A percentile compares a stretch with the other conserved stretches of the same genome.
Conservation (phyloP, 2,113 vertebrate species). For the Blennius ocellaris region DNA sequence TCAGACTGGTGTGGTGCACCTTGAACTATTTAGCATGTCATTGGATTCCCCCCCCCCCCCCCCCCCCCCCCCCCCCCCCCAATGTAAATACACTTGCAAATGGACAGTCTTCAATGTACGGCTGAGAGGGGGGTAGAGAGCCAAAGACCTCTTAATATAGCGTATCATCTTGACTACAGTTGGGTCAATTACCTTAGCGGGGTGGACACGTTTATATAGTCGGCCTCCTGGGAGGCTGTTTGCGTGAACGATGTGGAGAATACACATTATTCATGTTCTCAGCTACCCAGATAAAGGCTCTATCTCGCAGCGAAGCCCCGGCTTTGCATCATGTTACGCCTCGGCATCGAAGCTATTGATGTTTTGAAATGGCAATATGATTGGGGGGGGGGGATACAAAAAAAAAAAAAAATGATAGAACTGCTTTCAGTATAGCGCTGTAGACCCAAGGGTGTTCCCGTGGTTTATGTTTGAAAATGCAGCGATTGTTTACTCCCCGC, state of each 20-base stretch:
- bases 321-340: slow-evolving; percentile 60
- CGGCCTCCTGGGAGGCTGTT: slow-evolving; percentile 55
- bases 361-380: slow-evolving; percentile 60
- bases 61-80: slow-evolving; percentile 9
- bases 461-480: slow-evolving; percentile 64
- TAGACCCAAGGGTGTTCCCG: slow-evolving; percentile 51
- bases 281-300: slow-evolving; percentile 61
- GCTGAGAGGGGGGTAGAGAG: background rate
- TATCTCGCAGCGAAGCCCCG: slow-evolving; percentile 42
- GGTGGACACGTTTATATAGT: slow-evolving; percentile 59
- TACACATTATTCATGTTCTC: slow-evolving; percentile 72
- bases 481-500: slow-evolving; percentile 63
- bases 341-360: slow-evolving; percentile 60
- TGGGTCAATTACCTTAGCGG: slow-evolving; percentile 64
- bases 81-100: slow-evolving; percentile 55
- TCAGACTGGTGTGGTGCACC: slow-evolving; percentile 40
- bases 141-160: slow-evolving; percentile 49
- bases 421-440: slow-evolving; percentile 40
- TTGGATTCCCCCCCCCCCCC: slow-evolving; percentile 23
- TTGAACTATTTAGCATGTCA: slow-evolving; percentile 54
- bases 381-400: slow-evolving; percentile 55
- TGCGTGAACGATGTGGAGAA: slow-evolving; percentile 59
- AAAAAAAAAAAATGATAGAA: slow-evolving; percentile 59
- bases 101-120: slow-evolving; percentile 46
- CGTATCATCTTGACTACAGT: slow-evolving; percentile 60